Percentiles rank a stretch among this genome's conserved stretches.
These are phyloP conservation scores for Drosophila insularis DNA, from an alignment of 1,140 invertebrate genomes.

Conservation along the genomic window DNA sequence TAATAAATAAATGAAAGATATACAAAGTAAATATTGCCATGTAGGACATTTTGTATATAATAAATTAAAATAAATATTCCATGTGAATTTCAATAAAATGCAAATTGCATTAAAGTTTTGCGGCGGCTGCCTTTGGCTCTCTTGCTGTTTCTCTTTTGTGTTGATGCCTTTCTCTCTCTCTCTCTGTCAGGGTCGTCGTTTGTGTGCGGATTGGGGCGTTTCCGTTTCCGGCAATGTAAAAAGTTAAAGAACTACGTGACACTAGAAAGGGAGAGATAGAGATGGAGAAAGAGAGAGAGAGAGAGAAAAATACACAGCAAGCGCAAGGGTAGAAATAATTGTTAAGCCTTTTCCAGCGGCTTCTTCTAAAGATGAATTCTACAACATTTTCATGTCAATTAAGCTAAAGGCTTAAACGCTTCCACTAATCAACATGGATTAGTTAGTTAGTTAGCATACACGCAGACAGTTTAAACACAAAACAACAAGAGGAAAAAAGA, in stretches of 20 bases:
- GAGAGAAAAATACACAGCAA: background rate
- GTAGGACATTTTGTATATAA: background rate
- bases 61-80: slow-evolving; percentile 44
- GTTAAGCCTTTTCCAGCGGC: slow-evolving; percentile 26
- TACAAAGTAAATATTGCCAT: background rate
- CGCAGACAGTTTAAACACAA: background rate
- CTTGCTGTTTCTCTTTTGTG: no score
- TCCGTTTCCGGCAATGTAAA: slow-evolving; percentile 67
- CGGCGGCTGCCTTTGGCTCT: slow-evolving; percentile 12
- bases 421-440: slow-evolving; percentile 6
- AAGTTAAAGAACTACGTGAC: slow-evolving; percentile 69
- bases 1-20: slow-evolving; percentile 28
- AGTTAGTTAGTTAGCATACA: slow-evolving; percentile 4
- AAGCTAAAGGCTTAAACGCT: slow-evolving; percentile 4
- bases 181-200: slow-evolving; percentile 20
- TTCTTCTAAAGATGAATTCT: background rate
- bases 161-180: background rate
- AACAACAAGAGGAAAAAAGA: slow-evolving; percentile 2
- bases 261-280: slow-evolving; percentile 2
- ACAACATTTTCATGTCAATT: slow-evolving; percentile 6
- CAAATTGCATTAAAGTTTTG: slow-evolving; percentile 66
- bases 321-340: background rate
- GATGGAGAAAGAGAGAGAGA: background rate
- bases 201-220: slow-evolving; percentile 33
- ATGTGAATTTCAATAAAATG: slow-evolving; percentile 70